Base-by-base conservation (phyloP, 2,113 vertebrate genomes). In the Brachionichthys hirsutus region DNA sequence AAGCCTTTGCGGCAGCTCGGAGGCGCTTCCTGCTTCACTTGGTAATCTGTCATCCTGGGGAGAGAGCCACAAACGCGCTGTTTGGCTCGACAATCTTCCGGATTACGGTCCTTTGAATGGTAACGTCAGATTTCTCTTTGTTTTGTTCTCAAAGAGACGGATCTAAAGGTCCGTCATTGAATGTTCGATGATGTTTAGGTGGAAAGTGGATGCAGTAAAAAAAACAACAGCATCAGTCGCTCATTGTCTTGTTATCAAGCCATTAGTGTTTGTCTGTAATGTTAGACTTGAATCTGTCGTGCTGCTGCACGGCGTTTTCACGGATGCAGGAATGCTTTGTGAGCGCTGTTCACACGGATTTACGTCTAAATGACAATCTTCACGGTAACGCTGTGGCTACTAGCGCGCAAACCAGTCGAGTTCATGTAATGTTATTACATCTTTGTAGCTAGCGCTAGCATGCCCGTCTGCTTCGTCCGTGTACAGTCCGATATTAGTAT, bases 1-100 rank as follows among this genome's bases (percentile, higher is more conserved):
- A 73, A 85, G 65, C 49, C 88, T 75, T 67, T 81, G 84, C 85
- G 3, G 77, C 13, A 70, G 67, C 75, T 69, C 67, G 19, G 35
- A 19, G 14, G 48, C 1, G 76, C 64, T 81, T 63, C 65, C 54
- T 58, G 43, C 4, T 55, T 46, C 75, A 67, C 15, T 56, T 24
- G 44, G 48, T 80, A 51, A 82, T 67, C 78, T 74, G 82, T 70
- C 81, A 78, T 17, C 45, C 63, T n/a, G 67, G n/a, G n/a, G 15
- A 73, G 62, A 65, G 43, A 15, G 51, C 50, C 35, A 17, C 66
- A 44, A 52, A 34, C 49, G 17, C 54, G 40, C 54, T 2, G 57
- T 17, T 36, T 55, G 38, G 19, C 67, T 70, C 17, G 8, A 0
- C 67, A 13, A 53, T 73, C 56, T 73, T 54, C 63, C 18, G 74